Conservation (phyloP, 2,113 vertebrate species). For the Notothenia coriiceps region DNA sequence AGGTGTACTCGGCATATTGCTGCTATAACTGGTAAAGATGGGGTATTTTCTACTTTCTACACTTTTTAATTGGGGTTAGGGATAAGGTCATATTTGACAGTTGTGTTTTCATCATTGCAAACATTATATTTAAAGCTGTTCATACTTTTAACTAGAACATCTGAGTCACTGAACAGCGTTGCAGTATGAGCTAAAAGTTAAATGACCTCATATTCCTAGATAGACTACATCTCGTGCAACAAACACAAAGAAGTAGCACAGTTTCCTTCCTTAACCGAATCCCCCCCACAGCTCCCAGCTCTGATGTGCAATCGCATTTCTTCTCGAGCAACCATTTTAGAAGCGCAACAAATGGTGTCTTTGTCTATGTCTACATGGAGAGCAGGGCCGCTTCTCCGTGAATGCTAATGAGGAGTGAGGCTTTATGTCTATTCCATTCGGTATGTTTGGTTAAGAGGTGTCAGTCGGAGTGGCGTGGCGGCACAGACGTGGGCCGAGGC, state of each 20-base stretch:
- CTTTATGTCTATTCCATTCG: constrained; percentile 65
- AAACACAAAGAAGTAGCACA: constrained; percentile 24
- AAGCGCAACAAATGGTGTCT: constrained; percentile 69
- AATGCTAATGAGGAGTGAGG: constrained; percentile 76
- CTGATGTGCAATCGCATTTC: constrained; percentile 58
- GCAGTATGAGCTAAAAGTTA: background rate
- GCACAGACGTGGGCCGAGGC: constrained; percentile 62
- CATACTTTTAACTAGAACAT: background rate
- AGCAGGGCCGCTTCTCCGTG: constrained; percentile 57
- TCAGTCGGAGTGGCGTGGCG: constrained; percentile 69
- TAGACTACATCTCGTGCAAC: constrained; percentile 14
- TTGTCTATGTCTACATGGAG: constrained; percentile 73
- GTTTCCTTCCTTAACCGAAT: constrained; percentile 19
- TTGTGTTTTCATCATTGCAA: too few species aligned
- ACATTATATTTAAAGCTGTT: background rate
- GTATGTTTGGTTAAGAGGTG: constrained; percentile 73
- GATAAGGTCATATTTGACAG: too few species aligned
- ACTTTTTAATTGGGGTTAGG: too few species aligned
- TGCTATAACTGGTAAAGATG: background rate
- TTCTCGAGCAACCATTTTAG: constrained; percentile 65
- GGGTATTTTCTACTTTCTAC: too few species aligned
- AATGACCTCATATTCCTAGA: constrained; percentile 14
- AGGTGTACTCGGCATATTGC: background rate
- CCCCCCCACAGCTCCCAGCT: constrained; percentile 39
- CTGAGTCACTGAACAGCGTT: too few species aligned